Evolutionary conservation across 2,797 vertebrate genomes (phyloP), one percentile per base, ranked within the genome.

Genomic region (Crax fasciolata): DNA sequence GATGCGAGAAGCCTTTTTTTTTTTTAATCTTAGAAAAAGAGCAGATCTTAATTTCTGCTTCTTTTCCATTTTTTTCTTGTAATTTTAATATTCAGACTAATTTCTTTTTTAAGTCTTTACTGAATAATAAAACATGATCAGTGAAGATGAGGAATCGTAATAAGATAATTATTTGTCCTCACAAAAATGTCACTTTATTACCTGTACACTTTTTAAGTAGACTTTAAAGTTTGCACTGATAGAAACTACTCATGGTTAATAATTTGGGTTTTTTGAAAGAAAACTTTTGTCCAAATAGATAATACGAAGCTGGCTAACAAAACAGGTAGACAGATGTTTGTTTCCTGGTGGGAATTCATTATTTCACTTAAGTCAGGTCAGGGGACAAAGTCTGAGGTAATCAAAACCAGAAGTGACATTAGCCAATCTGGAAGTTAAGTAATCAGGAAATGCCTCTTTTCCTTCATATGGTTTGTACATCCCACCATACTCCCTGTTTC

Each of bases 401-500:
- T 24, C 30, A 87, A 80, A 86, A 57, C 41, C 76, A 94, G 87
- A 93, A 93, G 52, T 76, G 23, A 61, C 10, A 70, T 24, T 59
- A 78, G 68, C 67, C 79, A 67, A 27, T 25, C 19, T 71, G 86
- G 83, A 93, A 88, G 80, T 86, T 68, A 93, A 30, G 62, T 87
- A 85, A 93, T 93, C 57, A 80, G 84, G 75, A 90, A 81, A 74
- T 84, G n/a, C 51, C 88, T n/a, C 88, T 90, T 94, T 93, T 74
- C 87, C 76, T 91, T 89, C 51, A 9, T 52, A 59, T 28, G 76
- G 80, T 65, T 96, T 89, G 66, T 87, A 89, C 2, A 0, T 84
- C 75, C 93, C 85, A 89, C 88, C 75, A 78, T 13, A 6, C 51
- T 96, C 62, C 67, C 67, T 10, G 7, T 95, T 96, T 97, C 97